A percentile compares a stretch with the other conserved stretches of the same genome.
phyloP scores from a whole-genome alignment of 2,113 vertebrate species.

The Athene noctua region DNA sequence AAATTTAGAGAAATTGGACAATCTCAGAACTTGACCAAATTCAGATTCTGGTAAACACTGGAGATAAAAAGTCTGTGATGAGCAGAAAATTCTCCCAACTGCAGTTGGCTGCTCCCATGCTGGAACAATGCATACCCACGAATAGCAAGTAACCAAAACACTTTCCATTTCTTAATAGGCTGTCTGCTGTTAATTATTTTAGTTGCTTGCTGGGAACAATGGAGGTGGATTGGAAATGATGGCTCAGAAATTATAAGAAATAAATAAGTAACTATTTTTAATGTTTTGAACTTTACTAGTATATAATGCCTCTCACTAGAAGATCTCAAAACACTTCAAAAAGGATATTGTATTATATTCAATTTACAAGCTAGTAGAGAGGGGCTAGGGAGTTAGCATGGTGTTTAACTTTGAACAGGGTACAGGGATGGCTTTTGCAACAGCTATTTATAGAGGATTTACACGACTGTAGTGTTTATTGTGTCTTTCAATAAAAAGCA shows the following conservation, averaged over 20 bases:
- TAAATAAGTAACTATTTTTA: constrained; percentile 1
- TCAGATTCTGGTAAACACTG: neutral
- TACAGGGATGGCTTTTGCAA: constrained; percentile 13
- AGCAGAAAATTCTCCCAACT: neutral
- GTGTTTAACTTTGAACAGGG: constrained; percentile 10
- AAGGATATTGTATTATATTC: neutral
- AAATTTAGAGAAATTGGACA: neutral
- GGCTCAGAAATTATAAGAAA: constrained; percentile 14
- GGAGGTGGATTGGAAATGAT: constrained; percentile 23
- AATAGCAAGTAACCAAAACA: constrained; percentile 46
- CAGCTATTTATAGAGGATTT: constrained; percentile 60
- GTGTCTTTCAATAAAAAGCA: constrained; percentile 61
- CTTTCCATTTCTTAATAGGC: constrained; percentile 59
- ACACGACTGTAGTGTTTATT: constrained; percentile 50
- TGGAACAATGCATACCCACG: constrained; percentile 23
- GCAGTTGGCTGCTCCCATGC: neutral
- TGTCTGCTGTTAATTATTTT: constrained; percentile 63
- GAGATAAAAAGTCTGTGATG: neutral
- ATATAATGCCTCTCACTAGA: neutral
- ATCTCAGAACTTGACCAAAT: neutral
- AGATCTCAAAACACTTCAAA: neutral
- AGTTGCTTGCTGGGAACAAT: constrained; percentile 46
- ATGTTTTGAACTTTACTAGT: neutral
- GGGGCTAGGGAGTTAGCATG: neutral
- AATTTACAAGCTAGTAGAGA: neutral